A percentile compares a stretch with the other conserved stretches of the same genome.
Evolutionary conservation across 2,888 invertebrate genomes (phyloP).

Genomic region (Bembecia ichneumoniformis): DNA sequence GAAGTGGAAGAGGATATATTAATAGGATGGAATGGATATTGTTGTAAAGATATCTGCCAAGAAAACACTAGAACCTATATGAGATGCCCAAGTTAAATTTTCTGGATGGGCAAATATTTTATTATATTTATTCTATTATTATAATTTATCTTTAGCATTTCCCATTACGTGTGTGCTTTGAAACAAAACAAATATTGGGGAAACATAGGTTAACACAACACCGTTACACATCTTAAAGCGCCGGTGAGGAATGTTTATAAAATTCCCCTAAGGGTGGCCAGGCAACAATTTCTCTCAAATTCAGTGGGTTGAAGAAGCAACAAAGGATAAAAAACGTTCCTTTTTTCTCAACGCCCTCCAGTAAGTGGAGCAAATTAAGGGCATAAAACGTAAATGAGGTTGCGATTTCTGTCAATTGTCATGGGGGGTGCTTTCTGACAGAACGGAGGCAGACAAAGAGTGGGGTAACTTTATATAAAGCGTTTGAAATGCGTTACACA

Average conservation of each 20-base stretch:
- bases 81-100: no score
- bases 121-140: no score
- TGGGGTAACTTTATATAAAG: neutral
- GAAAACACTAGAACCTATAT: no score
- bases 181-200: no score
- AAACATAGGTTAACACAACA: no score
- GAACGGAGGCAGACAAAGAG: neutral
- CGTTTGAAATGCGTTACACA: neutral
- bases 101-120: no score
- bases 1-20: no score
- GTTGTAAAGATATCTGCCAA: no score
- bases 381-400: constrained; percentile 54
- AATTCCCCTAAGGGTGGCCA: neutral
- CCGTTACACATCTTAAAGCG: no score
- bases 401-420: constrained; percentile 48
- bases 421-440: neutral
- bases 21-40: no score
- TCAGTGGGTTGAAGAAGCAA: constrained; percentile 35
- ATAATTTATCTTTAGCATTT: no score
- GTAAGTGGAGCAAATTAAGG: constrained; percentile 56
- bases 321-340: constrained; percentile 42
- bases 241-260: neutral
- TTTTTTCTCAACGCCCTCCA: constrained; percentile 30
- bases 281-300: constrained; percentile 28
- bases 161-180: no score